A percentile compares a stretch with the other conserved stretches of the same genome.
phyloP scores from a whole-genome alignment of 2,797 vertebrate species.

The Cirrhinus mrigala region DNA sequence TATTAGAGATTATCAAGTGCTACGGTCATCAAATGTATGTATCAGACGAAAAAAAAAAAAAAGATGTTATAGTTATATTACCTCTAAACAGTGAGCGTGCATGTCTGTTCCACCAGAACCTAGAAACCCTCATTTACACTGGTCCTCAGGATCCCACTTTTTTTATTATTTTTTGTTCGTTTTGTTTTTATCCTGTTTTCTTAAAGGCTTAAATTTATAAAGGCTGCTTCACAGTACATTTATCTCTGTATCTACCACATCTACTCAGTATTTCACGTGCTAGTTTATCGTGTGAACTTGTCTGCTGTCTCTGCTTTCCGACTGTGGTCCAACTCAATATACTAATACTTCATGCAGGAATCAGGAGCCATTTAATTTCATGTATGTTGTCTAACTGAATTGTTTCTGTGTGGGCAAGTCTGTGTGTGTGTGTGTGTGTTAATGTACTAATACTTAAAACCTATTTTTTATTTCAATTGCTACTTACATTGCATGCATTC shows the following conservation, averaged over 20 bases:
- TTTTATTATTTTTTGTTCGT: constrained; percentile 59
- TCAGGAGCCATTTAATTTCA: constrained; percentile 60
- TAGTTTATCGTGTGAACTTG: constrained; percentile 43
- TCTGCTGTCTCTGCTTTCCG: constrained; percentile 47
- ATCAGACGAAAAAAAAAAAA: constrained; percentile 24
- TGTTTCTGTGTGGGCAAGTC: constrained; percentile 40
- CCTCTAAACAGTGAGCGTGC: constrained; percentile 62
- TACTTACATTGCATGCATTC: constrained; percentile 57
- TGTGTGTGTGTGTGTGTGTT: constrained; percentile 30
- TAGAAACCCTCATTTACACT: constrained; percentile 63
- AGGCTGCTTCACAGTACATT: constrained; percentile 51
- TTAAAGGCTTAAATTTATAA: constrained; percentile 49
- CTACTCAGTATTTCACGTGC: constrained; percentile 18
- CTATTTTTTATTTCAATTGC: constrained; percentile 40
- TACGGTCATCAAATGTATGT: constrained; percentile 56
- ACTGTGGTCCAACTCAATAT: constrained; percentile 56
- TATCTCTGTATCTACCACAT: constrained; percentile 34
- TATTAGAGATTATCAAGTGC: constrained; percentile 57
- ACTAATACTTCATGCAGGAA: constrained; percentile 56
- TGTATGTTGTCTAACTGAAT: constrained; percentile 51
- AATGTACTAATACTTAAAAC: constrained; percentile 40
- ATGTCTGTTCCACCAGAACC: constrained; percentile 53
- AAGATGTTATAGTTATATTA: constrained; percentile 56
- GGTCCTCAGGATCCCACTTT: constrained; percentile 67
- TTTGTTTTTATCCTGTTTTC: constrained; percentile 52